These are phyloP conservation scores for Amblyopsis hoosieri DNA, from an alignment of 2,797 vertebrate genomes.

Conservation along the genomic window DNA sequence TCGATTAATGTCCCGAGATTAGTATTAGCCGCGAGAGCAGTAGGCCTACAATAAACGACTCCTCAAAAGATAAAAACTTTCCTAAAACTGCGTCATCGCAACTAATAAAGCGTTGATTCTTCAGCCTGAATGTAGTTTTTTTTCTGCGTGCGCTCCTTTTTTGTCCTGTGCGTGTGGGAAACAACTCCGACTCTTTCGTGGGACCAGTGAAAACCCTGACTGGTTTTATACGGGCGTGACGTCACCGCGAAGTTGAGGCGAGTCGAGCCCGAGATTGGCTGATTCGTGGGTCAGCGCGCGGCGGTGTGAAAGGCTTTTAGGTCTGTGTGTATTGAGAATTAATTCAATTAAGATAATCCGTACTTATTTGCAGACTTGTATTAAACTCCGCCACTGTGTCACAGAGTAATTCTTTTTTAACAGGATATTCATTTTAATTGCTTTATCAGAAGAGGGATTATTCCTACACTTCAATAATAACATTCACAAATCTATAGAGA, in stretches of 20 bases:
- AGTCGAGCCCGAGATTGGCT: constrained; percentile 80
- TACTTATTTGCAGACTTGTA: constrained; percentile 75
- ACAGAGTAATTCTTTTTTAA: constrained; percentile 67
- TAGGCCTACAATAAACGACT: constrained; percentile 6
- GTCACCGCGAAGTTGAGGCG: constrained; percentile 85
- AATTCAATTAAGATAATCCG: constrained; percentile 94
- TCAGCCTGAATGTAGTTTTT: not conserved
- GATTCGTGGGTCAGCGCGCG: constrained; percentile 61
- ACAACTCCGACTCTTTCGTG: constrained; percentile 47
- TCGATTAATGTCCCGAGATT: not conserved
- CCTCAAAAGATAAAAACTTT: constrained; percentile 8
- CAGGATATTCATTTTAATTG: constrained; percentile 87
- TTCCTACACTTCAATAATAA: constrained; percentile 11
- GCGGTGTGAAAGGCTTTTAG: constrained; percentile 66
- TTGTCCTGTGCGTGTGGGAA: constrained; percentile 28
- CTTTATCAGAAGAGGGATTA: constrained; percentile 67
- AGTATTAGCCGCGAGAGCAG: not conserved
- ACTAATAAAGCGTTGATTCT: constrained; percentile 15
- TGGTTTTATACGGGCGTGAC: constrained; percentile 91
- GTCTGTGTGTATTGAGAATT: constrained; percentile 91
- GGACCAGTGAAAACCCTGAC: constrained; percentile 77
- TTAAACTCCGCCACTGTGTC: constrained; percentile 42
- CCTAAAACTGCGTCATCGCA: constrained; percentile 64
- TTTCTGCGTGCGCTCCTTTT: constrained; percentile 13
- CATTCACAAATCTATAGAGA: too few species aligned